Percentiles rank a stretch among this genome's conserved stretches.
phyloP scores from a whole-genome alignment of 2,113 vertebrate species.

The Petroica traversi region DNA sequence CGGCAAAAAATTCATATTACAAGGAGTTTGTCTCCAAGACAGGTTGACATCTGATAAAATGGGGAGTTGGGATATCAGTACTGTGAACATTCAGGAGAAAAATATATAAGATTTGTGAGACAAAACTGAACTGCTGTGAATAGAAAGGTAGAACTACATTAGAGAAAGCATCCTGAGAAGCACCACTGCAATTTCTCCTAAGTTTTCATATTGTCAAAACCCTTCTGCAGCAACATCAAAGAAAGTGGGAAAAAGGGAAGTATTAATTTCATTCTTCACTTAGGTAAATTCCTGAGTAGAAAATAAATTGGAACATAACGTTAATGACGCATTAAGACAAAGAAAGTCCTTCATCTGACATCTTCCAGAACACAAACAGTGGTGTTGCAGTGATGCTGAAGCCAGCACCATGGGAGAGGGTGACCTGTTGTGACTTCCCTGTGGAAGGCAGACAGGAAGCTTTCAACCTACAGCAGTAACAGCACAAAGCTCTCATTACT shows the following conservation, averaged over 20 bases:
- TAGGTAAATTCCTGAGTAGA: background rate
- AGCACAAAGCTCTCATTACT: background rate
- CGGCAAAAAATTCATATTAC: background rate
- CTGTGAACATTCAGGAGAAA: background rate
- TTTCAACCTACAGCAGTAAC: background rate
- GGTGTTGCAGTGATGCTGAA: background rate
- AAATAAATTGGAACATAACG: background rate
- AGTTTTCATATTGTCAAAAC: background rate
- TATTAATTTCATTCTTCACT: background rate
- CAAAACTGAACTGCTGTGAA: background rate
- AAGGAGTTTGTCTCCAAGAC: background rate
- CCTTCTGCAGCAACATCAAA: background rate
- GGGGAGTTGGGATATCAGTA: background rate
- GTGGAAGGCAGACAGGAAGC: background rate
- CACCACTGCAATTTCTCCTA: background rate
- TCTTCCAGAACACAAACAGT: background rate
- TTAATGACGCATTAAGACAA: background rate
- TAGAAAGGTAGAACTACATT: background rate
- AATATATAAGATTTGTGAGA: background rate
- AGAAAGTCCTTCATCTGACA: background rate
- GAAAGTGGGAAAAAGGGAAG: background rate
- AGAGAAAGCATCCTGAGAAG: background rate
- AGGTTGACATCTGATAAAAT: background rate
- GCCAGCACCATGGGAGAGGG: rapidly evolving
- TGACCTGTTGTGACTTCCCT: background rate